phyloP scores from a whole-genome alignment of 1,140 invertebrate species.

The Sarcophaga bullata region DNA sequence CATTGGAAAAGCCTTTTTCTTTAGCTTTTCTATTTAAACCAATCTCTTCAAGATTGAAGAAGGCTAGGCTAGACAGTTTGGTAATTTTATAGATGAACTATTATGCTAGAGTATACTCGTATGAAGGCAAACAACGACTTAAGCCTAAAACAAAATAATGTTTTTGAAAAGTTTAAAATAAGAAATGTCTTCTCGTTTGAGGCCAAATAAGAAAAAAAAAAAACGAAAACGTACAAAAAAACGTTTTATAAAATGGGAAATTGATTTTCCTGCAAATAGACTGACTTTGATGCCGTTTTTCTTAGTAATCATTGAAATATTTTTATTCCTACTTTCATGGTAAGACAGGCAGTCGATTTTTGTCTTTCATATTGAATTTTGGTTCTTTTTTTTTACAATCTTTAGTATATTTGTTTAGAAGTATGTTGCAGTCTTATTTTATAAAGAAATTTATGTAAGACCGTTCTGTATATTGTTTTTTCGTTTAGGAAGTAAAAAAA shows the following conservation, averaged over 20 bases:
- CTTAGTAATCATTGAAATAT: slow-evolving; percentile 33
- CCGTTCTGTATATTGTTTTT: too few relatives aligned
- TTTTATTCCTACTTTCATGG: too few relatives aligned
- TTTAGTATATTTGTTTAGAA: too few relatives aligned
- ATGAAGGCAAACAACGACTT: neutral
- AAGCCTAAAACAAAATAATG: slow-evolving; percentile 29
- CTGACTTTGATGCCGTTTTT: neutral
- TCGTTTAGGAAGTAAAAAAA: too few relatives aligned
- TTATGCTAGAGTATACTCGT: neutral
- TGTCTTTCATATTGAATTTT: too few relatives aligned
- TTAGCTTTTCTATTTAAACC: slow-evolving; percentile 4
- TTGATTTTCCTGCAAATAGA: slow-evolving; percentile 34
- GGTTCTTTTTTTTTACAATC: too few relatives aligned
- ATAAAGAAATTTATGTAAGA: too few relatives aligned
- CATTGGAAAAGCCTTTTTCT: neutral
- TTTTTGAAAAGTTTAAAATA: slow-evolving; percentile 17
- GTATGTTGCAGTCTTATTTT: too few relatives aligned
- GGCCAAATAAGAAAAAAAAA: neutral
- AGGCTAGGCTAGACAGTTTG: slow-evolving; percentile 33
- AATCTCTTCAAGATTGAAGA: neutral
- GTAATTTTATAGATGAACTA: neutral
- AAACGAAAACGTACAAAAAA: neutral
- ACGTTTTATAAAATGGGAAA: neutral
- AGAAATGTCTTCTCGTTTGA: neutral
- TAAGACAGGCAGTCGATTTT: too few relatives aligned